Evolutionary conservation across 2,113 vertebrate species (phyloP), one percentile per base, ranked within the genome.

Genomic region (Lontra canadensis): DNA sequence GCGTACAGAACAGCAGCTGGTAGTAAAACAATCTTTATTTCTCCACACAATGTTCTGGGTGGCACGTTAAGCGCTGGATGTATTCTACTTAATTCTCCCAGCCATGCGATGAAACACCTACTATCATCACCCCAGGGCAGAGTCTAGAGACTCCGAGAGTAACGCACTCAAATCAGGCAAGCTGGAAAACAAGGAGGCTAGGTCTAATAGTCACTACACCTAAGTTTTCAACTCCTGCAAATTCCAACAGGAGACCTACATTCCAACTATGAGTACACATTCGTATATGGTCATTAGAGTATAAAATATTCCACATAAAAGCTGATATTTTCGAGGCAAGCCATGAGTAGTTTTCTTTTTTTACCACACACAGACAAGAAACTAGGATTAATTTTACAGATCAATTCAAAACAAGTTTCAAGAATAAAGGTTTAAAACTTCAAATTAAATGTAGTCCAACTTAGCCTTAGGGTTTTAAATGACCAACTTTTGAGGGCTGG

Each of bases 401-500:
- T 74, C 71, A 81, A 47, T 82, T 36, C 59, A 92, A 98, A 98
- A 96, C 0, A 69, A 96, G 86, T 90, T 73, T 47, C 93, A 78
- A 95, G 74, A 87, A 94, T 78, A 71, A 98, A 98, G 92, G 76
- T 96, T 87, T 23, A 92, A 97, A 95, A 55, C 59, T 96, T 95
- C 87, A 93, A 96, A 93, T 67, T 42, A 95, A 97, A 92, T 0
- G n/a, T n/a, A 79, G 61, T 3, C 57, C 95, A 80, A 12, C 96
- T 91, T 97, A 97, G 89, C 96, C 83, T 39, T 3, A 42, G 97
- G 97, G 96, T 90, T 97, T 91, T 97, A 87, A 57, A 39, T 94
- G 88, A 94, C 59, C 96, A 94, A 83, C 59, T 87, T 98, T 52
- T 23, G 89, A 97, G 94, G 98, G 97, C 97, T 97, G 74, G 93